phyloP scores from a whole-genome alignment of 1,140 invertebrate genomes.

The Drosophila pseudoobscura region DNA sequence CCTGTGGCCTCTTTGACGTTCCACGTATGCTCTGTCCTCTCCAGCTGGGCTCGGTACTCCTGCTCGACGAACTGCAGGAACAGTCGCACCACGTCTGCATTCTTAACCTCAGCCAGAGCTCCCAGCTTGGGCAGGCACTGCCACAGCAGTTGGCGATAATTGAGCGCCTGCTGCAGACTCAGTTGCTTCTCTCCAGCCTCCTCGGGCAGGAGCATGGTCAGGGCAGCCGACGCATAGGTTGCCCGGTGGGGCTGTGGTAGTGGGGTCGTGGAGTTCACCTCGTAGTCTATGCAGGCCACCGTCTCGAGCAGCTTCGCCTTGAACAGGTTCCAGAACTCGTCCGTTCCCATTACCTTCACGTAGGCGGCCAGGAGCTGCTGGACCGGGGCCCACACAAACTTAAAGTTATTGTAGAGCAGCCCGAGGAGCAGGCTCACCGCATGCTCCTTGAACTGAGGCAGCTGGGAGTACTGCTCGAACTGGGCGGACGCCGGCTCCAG shows the following conservation, averaged over 20 bases:
- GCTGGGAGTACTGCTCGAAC: slow-evolving; percentile 84
- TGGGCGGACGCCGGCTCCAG: slow-evolving; percentile 87
- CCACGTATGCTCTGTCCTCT: slow-evolving; percentile 69
- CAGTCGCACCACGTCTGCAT: slow-evolving; percentile 89
- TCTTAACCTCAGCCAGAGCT: slow-evolving; percentile 90
- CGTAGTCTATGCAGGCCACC: slow-evolving; percentile 70
- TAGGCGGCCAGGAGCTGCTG: slow-evolving; percentile 89
- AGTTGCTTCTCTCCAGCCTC: slow-evolving; percentile 7
- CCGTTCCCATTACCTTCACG: slow-evolving; percentile 86
- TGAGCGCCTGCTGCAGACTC: slow-evolving; percentile 80
- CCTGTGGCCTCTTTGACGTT: slow-evolving; percentile 50
- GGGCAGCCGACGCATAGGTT: slow-evolving; percentile 26
- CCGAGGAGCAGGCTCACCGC: slow-evolving; percentile 92
- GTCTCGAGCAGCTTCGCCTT: slow-evolving; percentile 86
- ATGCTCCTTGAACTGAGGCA: slow-evolving; percentile 85
- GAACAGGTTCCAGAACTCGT: slow-evolving; percentile 92
- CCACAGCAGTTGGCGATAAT: slow-evolving; percentile 92
- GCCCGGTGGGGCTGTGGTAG: neutral
- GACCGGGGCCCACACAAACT: slow-evolving; percentile 93
- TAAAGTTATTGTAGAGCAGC: slow-evolving; percentile 93
- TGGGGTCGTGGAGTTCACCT: neutral
- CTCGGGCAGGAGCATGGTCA: slow-evolving; percentile 44
- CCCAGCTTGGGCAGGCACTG: slow-evolving; percentile 90
- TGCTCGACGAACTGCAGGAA: slow-evolving; percentile 92
- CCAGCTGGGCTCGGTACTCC: slow-evolving; percentile 84